Evolutionary conservation across 2,888 invertebrate genomes (phyloP), one percentile per base, ranked within the genome.

Genomic region (Ceramica pisi): DNA sequence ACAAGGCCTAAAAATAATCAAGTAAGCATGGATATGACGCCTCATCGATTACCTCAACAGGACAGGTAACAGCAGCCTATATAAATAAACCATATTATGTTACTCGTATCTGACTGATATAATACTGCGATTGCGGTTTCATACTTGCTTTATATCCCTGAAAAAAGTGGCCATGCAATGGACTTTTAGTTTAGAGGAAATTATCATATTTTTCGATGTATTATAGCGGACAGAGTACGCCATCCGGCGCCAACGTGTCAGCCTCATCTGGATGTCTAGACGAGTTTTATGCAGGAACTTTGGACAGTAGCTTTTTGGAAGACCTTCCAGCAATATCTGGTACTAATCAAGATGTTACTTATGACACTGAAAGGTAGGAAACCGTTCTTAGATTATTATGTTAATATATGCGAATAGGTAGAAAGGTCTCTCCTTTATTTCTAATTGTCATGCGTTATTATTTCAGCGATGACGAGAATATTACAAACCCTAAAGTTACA

Each of bases 401-500:
- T 14, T 12, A 4, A 44, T 44, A 44, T 44, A 5, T 41, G 21
- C 35, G 16, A 14, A 46, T 16, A n/a, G 16, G 0, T 23, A 16
- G 1, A 50, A 19, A 31, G 6, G 6, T 48, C 6, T 38, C 23
- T 2, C 48, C 4, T n/a, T 1, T 31, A 8, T 2, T 46, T 46
- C 6, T 71, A 26, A 21, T 50, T 35, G 19, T 5, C 6, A 23
- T 67, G 19, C 16, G 23, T 26, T 55, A 70, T 23, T 60, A 44
- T 88, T 86, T 26, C 84, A 98, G 98, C 88, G 98, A 98, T 73
- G 97, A 97, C 44, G 98, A 97, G 79, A 96, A 90, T 67, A 94
- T 96, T 48, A 97, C 96, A 10, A 98, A 98, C 95, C 98, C 98
- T 35, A 94, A 98, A 88, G 98, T 99, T 0, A 98, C 98, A 38